These are phyloP conservation scores for Lingula anatina DNA, from an alignment of 2,888 invertebrate genomes.

Conservation along the genomic window DNA sequence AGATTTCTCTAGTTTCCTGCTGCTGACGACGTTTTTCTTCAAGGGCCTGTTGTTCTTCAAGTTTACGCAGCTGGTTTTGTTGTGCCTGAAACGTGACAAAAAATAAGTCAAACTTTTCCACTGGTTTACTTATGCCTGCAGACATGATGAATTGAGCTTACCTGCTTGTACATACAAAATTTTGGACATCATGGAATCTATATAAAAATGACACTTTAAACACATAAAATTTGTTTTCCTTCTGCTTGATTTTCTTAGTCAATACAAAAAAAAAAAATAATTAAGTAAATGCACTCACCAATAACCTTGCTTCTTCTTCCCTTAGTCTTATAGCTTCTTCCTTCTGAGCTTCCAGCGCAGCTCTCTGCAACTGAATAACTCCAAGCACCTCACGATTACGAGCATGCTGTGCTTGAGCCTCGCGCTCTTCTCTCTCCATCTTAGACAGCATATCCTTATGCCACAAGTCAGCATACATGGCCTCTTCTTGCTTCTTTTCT, in stretches of 20 bases:
- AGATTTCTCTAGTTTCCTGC: conserved; percentile 36
- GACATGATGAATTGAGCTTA: too few species aligned
- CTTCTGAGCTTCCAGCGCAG: conserved; percentile 42
- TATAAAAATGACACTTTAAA: too few species aligned
- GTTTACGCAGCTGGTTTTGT: conserved; percentile 36
- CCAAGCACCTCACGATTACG: conserved; percentile 40
- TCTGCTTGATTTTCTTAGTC: not conserved
- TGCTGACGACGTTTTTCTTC: conserved; percentile 44
- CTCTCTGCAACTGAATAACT: conserved; percentile 45
- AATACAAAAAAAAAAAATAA: not conserved
- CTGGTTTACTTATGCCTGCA: too few species aligned
- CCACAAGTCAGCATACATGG: conserved; percentile 48
- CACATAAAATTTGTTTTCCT: too few species aligned
- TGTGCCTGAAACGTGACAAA: too few species aligned
- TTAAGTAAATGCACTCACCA: conserved; percentile 38
- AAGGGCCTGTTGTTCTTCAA: conserved; percentile 40
- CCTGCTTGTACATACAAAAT: too few species aligned
- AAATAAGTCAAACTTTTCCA: too few species aligned
- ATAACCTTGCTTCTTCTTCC: conserved; percentile 42
- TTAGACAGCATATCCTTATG: conserved; percentile 46
- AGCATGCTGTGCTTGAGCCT: conserved; percentile 33
- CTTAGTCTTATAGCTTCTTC: conserved; percentile 38
- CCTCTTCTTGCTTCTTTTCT: conserved; percentile 34
- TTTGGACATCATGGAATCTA: too few species aligned
- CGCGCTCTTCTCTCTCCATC: conserved; percentile 44